Base-by-base conservation (phyloP, 2,888 invertebrate genomes). In the Harpagoxenus sublaevis region DNA sequence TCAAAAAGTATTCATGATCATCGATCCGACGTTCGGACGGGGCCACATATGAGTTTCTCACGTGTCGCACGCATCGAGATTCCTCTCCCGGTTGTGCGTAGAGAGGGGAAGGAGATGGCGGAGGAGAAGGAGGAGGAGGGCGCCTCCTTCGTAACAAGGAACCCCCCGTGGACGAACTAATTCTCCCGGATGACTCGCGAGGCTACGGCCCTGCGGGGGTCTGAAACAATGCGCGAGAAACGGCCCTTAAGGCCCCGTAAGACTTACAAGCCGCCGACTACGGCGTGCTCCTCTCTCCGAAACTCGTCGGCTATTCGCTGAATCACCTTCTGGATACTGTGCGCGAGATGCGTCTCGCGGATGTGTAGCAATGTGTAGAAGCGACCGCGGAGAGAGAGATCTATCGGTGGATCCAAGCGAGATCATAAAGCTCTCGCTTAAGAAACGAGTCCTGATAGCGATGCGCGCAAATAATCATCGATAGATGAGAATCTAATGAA, bases 121-220 rank as follows among this genome's bases (percentile, higher is more conserved):
- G 39, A 57, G 75, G 66, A 75, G 70, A 75, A 78, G 66, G 74
- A 83, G 77, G 66, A 63, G 83, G 81, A 87, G 91, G 91, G 91
- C 89, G 91, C 91, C 91, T 91, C 90, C 89, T 89, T 89, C 92
- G 93, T 94, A 94, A 94, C 94, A 94, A 94, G 94, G 93, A 93
- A 94, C 94, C 94, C 94, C 94, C 94, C 93, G 94, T 92, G 93
- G 94, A 92, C 94, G 94, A 94, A 93, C 94, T 94, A 94, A 94
- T 94, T 94, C 94, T 92, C 94, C 92, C 94, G 94, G 93, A 94
- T 94, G 94, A 94, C 94, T 94, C 94, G 94, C 94, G 94, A 92
- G 93, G 88, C 93, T 90, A 88, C 88, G 88, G 90, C 94, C 91
- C 94, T 88, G 94, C 94, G 92, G 94, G 94, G 93, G 94, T 93